These are phyloP conservation scores for Tryphoninae sp. DNA, from an alignment of 2,888 invertebrate genomes.

Conservation along the genomic window DNA sequence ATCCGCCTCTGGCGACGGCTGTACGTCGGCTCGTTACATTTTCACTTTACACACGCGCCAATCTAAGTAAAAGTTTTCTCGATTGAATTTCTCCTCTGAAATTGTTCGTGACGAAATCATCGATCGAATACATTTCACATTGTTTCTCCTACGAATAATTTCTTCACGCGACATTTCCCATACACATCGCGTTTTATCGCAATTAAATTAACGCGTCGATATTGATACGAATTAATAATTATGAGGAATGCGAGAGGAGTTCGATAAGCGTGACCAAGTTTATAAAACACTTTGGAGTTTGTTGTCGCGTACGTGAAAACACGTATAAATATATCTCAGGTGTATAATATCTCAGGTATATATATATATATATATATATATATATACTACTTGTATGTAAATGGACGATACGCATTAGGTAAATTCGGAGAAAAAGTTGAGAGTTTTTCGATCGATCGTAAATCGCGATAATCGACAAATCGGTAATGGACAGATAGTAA, in stretches of 20 bases:
- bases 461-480: conserved; percentile 63
- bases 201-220: neutral
- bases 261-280: conserved; percentile 14
- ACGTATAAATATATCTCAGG: conserved; percentile 24
- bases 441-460: conserved; percentile 56
- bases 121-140: neutral
- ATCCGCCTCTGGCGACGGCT: neutral
- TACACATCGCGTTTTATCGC: neutral
- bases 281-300: conserved; percentile 38
- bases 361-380: too few relatives aligned
- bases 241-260: neutral
- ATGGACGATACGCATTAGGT: neutral
- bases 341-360: conserved; percentile 8
- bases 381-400: conserved; percentile 12
- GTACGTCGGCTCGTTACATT: neutral
- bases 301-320: conserved; percentile 19
- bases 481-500: conserved; percentile 65
- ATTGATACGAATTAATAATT: conserved; percentile 2
- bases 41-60: too few relatives aligned
- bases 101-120: neutral
- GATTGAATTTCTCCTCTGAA: too few relatives aligned
- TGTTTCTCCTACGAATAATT: neutral
- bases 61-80: too few relatives aligned
- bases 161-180: neutral
- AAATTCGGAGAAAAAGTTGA: conserved; percentile 32